Base-by-base conservation (phyloP, 1,140 invertebrate genomes). In the Contarinia nasturtii region DNA sequence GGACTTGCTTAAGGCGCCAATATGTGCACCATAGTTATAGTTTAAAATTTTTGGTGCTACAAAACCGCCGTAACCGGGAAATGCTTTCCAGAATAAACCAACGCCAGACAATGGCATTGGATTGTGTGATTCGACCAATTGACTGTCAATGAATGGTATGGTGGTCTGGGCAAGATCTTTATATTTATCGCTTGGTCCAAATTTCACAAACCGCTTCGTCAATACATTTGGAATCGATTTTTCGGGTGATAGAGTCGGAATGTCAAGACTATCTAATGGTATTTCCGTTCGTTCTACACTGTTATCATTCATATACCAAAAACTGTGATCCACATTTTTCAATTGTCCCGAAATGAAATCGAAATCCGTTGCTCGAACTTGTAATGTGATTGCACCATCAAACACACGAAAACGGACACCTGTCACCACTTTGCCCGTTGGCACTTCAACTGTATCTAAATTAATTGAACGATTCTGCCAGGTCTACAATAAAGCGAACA, bases 241-340 rank as follows among this genome's bases (percentile, higher is more conserved):
- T 5, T 55, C 55, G 1, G 55, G 51, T 1, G 65, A 62, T n/a
- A 71, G 67, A 0, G 71, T 85, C 0, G 85, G 79, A 27, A 86
- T 65, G 57, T 88, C 83, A 0, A 78, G 75, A 15, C 73, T 68
- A 3, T 59, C 48, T 2, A 86, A 55, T 17, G 62, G 52, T 18
- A 82, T 53, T 57, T 76, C 68, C 12, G 58, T 64, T 51, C 80
- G 78, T 53, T 80, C 79, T 0, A n/a, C n/a, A n/a, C 83, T 87
- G 51, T 81, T 81, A 54, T 86, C 82, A 53, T 86, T 86, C 33
- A 79, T 77, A 21, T 81, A 71, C 86, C 86, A 91, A 22, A 73
- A 64, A 55, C 75, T 80, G 1, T 69, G 65, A 11, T 65, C 50
- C 0, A 72, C 70, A 1, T 69, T 57, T 11, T 71, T 55, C 0